Evolutionary conservation across 2,797 vertebrate genomes (phyloP).

Genomic region (Antrozous pallidus): DNA sequence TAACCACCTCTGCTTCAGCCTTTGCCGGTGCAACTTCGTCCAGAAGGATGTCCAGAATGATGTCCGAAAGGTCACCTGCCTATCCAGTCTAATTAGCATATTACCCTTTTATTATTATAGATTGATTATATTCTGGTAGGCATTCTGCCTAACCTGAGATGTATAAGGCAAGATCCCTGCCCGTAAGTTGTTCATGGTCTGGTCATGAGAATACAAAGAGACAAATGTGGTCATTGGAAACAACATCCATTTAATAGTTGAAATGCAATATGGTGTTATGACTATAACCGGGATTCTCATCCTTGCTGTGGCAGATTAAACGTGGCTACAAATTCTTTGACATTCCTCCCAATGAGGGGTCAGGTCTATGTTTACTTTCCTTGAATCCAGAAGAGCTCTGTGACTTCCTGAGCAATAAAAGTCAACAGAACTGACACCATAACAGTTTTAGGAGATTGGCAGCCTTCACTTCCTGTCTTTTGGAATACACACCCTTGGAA

Average conservation of each 20-base stretch:
- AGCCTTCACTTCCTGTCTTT: not conserved
- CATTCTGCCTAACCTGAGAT: not conserved
- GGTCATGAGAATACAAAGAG: not conserved
- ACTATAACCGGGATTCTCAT: not conserved
- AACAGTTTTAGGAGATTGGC: not conserved
- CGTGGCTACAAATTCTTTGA: not conserved
- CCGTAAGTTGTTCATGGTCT: not conserved
- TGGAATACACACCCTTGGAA: not conserved
- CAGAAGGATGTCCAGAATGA: too few relatives aligned
- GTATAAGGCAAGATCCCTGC: not conserved
- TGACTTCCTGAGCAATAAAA: not conserved
- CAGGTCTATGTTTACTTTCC: not conserved
- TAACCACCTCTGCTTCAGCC: too few relatives aligned
- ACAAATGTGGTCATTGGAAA: not conserved
- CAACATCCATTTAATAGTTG: not conserved
- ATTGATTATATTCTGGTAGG: not conserved
- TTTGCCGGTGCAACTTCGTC: fast-evolving
- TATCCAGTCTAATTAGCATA: too few relatives aligned
- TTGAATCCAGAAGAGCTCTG: not conserved
- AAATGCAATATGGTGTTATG: not conserved
- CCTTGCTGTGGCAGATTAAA: not conserved
- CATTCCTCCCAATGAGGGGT: not conserved
- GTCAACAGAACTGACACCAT: not conserved
- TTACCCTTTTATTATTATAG: too few relatives aligned
- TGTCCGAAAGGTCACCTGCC: too few relatives aligned